Percentiles rank a stretch among this genome's conserved stretches.
These are phyloP conservation scores for Adelognathus sp. DNA, from an alignment of 2,888 invertebrate species.

Conservation along the genomic window DNA sequence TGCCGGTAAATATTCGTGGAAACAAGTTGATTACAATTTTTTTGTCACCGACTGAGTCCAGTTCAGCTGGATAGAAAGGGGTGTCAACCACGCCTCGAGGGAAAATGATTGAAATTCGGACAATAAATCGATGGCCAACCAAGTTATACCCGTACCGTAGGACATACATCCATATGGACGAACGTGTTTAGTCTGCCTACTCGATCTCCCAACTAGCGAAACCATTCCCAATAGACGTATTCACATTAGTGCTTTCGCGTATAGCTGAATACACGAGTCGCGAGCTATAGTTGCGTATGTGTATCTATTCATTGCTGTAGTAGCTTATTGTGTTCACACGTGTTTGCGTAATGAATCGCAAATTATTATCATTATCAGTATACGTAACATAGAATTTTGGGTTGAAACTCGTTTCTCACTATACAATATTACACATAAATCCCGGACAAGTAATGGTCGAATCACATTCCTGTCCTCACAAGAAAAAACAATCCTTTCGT, in stretches of 20 bases:
- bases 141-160: too few species aligned
- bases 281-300: conserved; percentile 31
- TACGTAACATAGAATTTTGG: conserved; percentile 14
- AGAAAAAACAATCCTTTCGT: not conserved
- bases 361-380: not conserved
- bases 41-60: too few species aligned
- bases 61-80: too few species aligned
- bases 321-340: not conserved
- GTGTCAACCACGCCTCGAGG: too few species aligned
- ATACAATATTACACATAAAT: not conserved
- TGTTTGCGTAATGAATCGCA: not conserved
- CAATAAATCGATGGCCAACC: too few species aligned
- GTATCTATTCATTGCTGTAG: conserved; percentile 5
- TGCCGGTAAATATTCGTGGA: too few species aligned
- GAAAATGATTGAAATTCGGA: too few species aligned
- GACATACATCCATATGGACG: not conserved
- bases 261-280: conserved; percentile 23
- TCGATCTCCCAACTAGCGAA: not conserved
- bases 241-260: conserved; percentile 16
- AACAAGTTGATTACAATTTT: too few species aligned
- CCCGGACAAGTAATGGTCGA: not conserved
- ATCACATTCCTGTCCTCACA: conserved; percentile 9
- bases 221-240: conserved; percentile 15
- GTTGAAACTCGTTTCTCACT: not conserved
- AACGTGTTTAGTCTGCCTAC: not conserved